phyloP scores from a whole-genome alignment of 2,888 invertebrate species.

The Eudemis profundana region DNA sequence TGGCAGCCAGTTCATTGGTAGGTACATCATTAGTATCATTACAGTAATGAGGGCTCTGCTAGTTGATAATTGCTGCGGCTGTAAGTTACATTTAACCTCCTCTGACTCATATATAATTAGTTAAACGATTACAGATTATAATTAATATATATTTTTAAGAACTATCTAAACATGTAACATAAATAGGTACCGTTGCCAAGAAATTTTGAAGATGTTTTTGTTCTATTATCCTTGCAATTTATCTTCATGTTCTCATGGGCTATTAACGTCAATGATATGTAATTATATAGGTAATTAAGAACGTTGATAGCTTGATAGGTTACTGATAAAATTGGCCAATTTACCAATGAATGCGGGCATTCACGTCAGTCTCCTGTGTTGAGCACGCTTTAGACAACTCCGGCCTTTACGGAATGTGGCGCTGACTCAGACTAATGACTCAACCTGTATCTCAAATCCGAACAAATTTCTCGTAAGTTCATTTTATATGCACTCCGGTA shows the following conservation, averaged over 20 bases:
- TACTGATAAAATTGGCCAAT: constrained; percentile 23
- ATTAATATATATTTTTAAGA: too few relatives aligned
- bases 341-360: constrained; percentile 31
- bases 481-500: constrained; percentile 20
- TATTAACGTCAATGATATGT: constrained; percentile 10
- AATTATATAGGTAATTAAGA: constrained; percentile 18
- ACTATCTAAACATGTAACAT: too few relatives aligned
- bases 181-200: background rate
- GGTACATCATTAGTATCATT: too few relatives aligned
- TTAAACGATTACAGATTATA: background rate
- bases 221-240: constrained; percentile 17
- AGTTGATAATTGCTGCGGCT: constrained; percentile 13
- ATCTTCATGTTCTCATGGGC: constrained; percentile 13
- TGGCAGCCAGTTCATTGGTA: constrained; percentile 10
- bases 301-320: constrained; percentile 3
- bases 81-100: constrained; percentile 12
- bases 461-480: constrained; percentile 19
- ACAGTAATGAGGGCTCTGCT: constrained; percentile 22
- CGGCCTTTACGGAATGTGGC: constrained; percentile 50
- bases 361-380: constrained; percentile 28
- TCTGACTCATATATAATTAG: background rate
- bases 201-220: background rate
- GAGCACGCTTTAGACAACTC: constrained; percentile 9
- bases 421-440: constrained; percentile 63
- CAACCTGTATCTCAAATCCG: constrained; percentile 51